Evolutionary conservation across 2,888 invertebrate species (phyloP), one percentile per base, ranked within the genome.

Genomic region (Eudemis profundana): DNA sequence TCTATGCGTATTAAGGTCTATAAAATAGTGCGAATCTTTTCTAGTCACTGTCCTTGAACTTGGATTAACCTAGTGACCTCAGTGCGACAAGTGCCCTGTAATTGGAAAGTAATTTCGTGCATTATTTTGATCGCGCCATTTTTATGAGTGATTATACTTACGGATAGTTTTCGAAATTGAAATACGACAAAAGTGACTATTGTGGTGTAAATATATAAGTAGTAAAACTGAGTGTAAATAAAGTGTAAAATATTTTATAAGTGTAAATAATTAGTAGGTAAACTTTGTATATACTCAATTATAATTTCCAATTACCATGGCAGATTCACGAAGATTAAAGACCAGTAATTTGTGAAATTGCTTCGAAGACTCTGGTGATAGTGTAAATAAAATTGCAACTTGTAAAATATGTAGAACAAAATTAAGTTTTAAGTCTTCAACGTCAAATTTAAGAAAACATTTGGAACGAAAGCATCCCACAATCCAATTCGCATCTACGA

Each of bases 401-500:
- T 66, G 66, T 44, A 64, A 44, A 64, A 64, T 59, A 57, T 29
- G 51, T n/a, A 38, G 12, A 38, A 38, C 38, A 38, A 38, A 38
- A 2, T 15, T 42, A n/a, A 42, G 40, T 15, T 42, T 15, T 15
- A 42, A 42, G 15, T 42, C 40, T 2, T 42, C 40, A 8, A 42
- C 40, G 8, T 42, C 40, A 17, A 42, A 42, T 8, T 42, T 42
- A 15, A 42, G 15, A 42, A 42, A 42, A 42, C 40, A 42, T 42
- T 42, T 42, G 40, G 66, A 66, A 5, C 66, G 66, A 12, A 66
- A 62, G 57, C 66, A 66, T 19, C 62, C 66, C 12, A 57, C 62
- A 33, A 50, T 62, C 0, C 62, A 62, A 40, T 66, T 67, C 38
- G 46, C 57, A 23, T 67, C 62, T 49, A 56, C 66, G 49, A 66